Conservation (phyloP, 2,113 vertebrate species). For the Capreolus pygargus region DNA sequence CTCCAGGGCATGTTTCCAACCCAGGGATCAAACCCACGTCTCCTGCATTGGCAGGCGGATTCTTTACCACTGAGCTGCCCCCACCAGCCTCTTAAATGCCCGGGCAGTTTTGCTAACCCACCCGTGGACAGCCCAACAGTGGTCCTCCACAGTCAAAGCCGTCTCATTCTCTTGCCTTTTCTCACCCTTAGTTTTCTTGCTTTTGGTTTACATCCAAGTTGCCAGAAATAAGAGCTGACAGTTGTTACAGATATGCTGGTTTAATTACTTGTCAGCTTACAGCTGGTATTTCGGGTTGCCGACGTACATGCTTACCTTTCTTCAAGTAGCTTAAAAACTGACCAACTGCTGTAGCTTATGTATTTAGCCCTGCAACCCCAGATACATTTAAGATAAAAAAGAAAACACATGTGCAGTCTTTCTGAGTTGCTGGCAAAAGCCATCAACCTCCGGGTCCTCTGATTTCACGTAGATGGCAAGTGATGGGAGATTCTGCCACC, state of each 20-base stretch:
- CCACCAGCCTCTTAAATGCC: conserved; percentile 92
- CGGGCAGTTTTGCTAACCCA: conserved; percentile 89
- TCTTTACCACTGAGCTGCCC: neutral
- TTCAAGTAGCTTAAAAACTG: conserved; percentile 95
- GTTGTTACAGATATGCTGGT: conserved; percentile 97
- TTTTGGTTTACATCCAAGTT: conserved; percentile 94
- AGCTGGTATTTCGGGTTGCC: conserved; percentile 94
- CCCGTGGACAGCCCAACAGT: conserved; percentile 88
- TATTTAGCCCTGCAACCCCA: conserved; percentile 90
- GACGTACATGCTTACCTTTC: conserved; percentile 94
- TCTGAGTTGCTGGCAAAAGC: conserved; percentile 81
- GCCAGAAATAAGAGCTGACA: conserved; percentile 97
- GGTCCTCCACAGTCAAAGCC: conserved; percentile 86
- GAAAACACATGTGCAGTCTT: conserved; percentile 81
- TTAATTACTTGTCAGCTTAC: conserved; percentile 99
- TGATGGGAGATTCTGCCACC: neutral
- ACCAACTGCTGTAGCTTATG: conserved; percentile 92
- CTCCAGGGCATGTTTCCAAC: neutral
- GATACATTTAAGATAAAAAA: conserved; percentile 90
- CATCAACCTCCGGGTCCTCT: conserved; percentile 30
- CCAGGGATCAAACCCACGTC: neutral
- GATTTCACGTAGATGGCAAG: conserved; percentile 23
- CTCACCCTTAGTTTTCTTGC: conserved; percentile 83
- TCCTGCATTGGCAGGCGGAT: neutral
- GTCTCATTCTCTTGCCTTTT: neutral